These are phyloP conservation scores for Synaphobranchus kaupii DNA, from an alignment of 2,797 vertebrate species.

Conservation along the genomic window DNA sequence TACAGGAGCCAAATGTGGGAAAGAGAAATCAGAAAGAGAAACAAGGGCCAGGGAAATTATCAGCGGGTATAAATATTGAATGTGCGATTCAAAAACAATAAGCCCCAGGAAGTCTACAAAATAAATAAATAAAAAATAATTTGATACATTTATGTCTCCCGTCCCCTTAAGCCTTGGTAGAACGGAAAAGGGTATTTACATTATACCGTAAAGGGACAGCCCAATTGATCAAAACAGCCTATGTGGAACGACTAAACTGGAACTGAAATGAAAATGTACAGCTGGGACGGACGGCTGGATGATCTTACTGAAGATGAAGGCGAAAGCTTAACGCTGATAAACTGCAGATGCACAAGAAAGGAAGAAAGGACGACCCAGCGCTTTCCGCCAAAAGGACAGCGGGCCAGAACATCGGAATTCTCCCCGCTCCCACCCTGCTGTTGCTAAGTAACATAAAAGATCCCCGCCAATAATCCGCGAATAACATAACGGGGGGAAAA, in stretches of 20 bases:
- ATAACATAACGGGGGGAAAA: not conserved
- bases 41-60: not conserved
- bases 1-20: not conserved
- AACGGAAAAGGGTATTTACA: not conserved
- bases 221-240: not conserved
- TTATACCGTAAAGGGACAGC: not conserved
- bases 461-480: not conserved
- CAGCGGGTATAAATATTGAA: not conserved
- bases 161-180: not conserved
- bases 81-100: not conserved
- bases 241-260: not conserved
- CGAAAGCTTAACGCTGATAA: not conserved
- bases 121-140: no score
- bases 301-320: not conserved
- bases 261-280: not conserved
- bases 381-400: not conserved
- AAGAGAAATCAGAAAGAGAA: not conserved
- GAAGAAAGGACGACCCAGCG: not conserved
- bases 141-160: not conserved
- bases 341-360: not conserved
- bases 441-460: conserved; percentile 41
- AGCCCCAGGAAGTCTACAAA: not conserved
- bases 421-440: not conserved
- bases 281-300: not conserved
- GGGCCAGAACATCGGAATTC: not conserved